phyloP scores from a whole-genome alignment of 2,113 vertebrate species.

The Murina feae region DNA sequence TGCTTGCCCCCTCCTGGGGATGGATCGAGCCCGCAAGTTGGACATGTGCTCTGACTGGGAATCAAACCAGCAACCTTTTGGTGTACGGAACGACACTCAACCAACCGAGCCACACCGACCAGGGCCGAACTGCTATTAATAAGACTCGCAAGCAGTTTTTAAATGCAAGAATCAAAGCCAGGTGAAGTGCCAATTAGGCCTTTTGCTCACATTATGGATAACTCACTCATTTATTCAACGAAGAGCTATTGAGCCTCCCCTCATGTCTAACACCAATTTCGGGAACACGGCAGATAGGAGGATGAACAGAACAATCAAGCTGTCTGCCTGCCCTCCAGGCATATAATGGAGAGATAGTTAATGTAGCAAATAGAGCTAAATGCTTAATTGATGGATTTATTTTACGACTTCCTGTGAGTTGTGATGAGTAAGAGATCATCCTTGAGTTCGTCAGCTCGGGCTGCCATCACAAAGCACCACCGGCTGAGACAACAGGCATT shows the following conservation, averaged over 20 bases:
- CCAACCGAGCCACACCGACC: background rate
- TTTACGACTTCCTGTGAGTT: background rate
- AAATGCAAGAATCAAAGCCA: background rate
- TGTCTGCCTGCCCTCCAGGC: background rate
- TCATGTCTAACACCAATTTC: background rate
- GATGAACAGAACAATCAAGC: background rate
- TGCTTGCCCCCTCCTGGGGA: background rate
- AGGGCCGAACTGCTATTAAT: background rate
- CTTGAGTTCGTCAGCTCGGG: background rate
- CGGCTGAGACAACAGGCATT: fast-evolving
- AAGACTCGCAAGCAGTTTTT: background rate
- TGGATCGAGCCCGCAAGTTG: background rate
- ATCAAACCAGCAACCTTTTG: background rate
- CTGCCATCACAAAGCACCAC: background rate
- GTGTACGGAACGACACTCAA: background rate
- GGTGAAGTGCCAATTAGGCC: background rate
- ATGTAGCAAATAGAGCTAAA: background rate
- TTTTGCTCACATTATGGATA: background rate
- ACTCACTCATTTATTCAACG: background rate
- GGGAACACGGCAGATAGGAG: background rate
- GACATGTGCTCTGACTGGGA: background rate
- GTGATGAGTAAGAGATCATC: background rate
- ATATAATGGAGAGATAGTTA: background rate
- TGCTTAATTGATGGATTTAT: too few relatives aligned
- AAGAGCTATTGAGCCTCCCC: background rate